Evolutionary conservation across 2,888 invertebrate genomes (phyloP).

Genomic region (Lysandra coridon): DNA sequence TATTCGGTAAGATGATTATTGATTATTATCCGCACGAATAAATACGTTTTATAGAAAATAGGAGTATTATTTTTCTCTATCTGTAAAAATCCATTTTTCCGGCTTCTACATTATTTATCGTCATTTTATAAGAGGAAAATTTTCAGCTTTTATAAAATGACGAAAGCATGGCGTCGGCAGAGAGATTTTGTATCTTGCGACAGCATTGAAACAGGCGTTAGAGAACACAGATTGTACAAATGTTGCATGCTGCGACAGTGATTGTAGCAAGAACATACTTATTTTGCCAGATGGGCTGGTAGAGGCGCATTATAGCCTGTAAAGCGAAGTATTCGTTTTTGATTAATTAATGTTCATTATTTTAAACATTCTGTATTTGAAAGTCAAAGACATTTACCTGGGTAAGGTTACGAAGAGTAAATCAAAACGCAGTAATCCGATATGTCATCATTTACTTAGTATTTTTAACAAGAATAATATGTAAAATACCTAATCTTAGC

Average conservation of each 20-base stretch:
- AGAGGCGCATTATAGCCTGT: background rate
- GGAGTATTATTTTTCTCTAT: background rate
- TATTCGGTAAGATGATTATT: background rate
- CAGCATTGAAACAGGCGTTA: too few species aligned
- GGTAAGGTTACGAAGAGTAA: background rate
- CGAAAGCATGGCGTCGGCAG: too few species aligned
- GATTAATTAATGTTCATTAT: background rate
- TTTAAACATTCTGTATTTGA: too few species aligned
- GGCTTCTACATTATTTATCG: too few species aligned
- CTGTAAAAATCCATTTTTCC: background rate
- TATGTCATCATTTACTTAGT: background rate
- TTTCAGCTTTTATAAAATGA: too few species aligned
- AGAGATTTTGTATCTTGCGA: too few species aligned
- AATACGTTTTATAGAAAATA: background rate
- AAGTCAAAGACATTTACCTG: background rate
- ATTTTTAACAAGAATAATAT: background rate
- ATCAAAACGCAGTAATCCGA: background rate
- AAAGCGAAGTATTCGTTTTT: background rate
- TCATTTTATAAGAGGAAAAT: too few species aligned
- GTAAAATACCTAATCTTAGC: background rate
- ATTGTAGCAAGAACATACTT: too few species aligned
- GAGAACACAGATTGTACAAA: too few species aligned
- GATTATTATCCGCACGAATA: background rate
- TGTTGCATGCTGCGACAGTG: too few species aligned
- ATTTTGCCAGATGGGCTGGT: too few species aligned